Base-by-base conservation (phyloP, 2,797 vertebrate species). In the Pangasius macronema region DNA sequence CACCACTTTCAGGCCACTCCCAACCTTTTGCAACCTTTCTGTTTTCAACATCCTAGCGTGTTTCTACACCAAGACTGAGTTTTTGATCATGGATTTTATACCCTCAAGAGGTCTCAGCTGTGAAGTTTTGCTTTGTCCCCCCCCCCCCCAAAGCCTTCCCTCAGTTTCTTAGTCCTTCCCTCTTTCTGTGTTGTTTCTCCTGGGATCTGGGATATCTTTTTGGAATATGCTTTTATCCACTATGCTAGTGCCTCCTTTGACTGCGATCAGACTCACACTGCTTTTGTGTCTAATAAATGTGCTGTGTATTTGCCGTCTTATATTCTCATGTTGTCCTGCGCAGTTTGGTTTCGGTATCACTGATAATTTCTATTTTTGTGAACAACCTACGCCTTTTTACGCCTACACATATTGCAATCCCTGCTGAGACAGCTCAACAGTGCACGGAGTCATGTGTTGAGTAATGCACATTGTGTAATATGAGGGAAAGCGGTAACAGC, bases 41-140 rank as follows among this genome's bases (percentile, higher is more conserved):
- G 63, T 57, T 39, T 89, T 55, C 51, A 83, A 79, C 55, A 76
- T 84, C 80, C 84, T 53, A 61, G 67, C 39, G 57, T 85, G 87
- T 89, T 83, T 87, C 57, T 81, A 72, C 68, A 88, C 68, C 57
- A 83, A 80, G 88, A 91, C 87, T 89, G 86, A 88, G 77, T 73
- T 86, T 86, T 87, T 89, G 61, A 85, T 86, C 72, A 82, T 86
- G 73, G 90, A 90, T 90, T 92, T 92, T 92, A 88, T 90, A 89
- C 72, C 85, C 63, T 88, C 81, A 90, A 88, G 86, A 87, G 89
- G 87, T 91, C 82, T 91, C 84, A 88, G 89, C 89, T 92, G 90
- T 91, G 89, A 90, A 89, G 86, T 83, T 89, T 84, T 75, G 77
- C 55, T 72, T 76, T 57, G 42, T 82, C n/a, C 63, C 61, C 0